Evolutionary conservation across 2,888 invertebrate genomes (phyloP).

Genomic region (Crocallis elinguaria): DNA sequence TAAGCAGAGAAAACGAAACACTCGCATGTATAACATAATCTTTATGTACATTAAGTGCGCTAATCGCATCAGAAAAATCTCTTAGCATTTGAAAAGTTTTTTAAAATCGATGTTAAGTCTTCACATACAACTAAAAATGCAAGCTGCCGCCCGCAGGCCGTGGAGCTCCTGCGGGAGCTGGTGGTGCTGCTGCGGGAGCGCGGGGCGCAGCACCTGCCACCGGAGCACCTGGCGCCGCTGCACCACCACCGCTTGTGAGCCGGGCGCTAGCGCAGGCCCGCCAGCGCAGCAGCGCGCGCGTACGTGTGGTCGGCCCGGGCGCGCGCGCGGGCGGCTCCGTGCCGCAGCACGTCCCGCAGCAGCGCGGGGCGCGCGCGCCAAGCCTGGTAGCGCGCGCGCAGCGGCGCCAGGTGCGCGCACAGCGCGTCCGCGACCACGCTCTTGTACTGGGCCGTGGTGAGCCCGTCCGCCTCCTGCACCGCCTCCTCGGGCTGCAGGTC

Average conservation of each 20-base stretch:
- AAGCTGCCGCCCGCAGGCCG: constrained; percentile 39
- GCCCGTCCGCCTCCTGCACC: constrained; percentile 85
- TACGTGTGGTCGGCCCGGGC: constrained; percentile 86
- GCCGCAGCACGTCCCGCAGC: constrained; percentile 82
- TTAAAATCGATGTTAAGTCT: too few species aligned
- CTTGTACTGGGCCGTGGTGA: constrained; percentile 90
- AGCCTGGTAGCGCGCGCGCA: constrained; percentile 59
- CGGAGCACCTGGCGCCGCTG: constrained; percentile 25
- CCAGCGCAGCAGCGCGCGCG: constrained; percentile 85
- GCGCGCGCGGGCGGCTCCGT: constrained; percentile 81
- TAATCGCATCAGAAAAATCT: too few species aligned
- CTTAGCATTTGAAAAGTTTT: too few species aligned
- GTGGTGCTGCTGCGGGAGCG: constrained; percentile 81
- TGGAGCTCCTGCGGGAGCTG: constrained; percentile 64
- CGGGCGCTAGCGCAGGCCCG: constrained; percentile 74
- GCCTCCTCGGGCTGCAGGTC: constrained; percentile 88
- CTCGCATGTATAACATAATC: too few species aligned
- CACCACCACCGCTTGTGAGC: constrained; percentile 30
- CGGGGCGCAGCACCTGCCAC: constrained; percentile 40
- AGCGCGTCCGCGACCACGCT: constrained; percentile 66
- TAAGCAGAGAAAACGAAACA: too few species aligned
- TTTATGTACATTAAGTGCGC: too few species aligned
- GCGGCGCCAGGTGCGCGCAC: constrained; percentile 80
- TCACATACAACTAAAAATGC: too few species aligned
- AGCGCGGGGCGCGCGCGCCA: constrained; percentile 66